Evolutionary conservation across 1,140 invertebrate genomes (phyloP), one percentile per base, ranked within the genome.

Genomic region (Agraylea sexmaculata): DNA sequence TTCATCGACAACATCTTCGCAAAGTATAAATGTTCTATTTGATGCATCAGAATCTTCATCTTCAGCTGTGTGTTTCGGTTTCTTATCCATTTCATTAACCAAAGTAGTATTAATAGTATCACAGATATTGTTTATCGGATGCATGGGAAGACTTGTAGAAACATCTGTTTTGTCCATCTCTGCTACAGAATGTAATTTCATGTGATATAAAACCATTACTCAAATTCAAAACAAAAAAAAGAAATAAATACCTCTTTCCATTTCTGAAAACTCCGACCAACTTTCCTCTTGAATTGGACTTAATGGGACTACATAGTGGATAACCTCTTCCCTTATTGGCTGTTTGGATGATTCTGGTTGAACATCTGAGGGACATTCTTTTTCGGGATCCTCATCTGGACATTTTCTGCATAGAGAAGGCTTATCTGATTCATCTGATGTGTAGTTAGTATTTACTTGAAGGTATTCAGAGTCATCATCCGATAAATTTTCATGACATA

Each of bases 251-350:
- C 46, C 39, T 49, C 40, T 49, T 17, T 36, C 42, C 11, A 45
- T 31, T 17, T 49, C 60, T 58, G 43, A 46, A 22, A 45, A 44
- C 22, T 42, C 47, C 8, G 47, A 49, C 47, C 67, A 68, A 30
- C 64, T 66, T 55, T 77, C 75, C 52, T 78, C 75, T n/a, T 74
- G 54, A 30, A 77, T 78, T 3, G 75, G 75, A 46, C 73, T 75
- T 10, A 78, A 51, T 3, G 70, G 71, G 61, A 28, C 33, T 3
- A 39, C 42, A n/a, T 75, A 75, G 53, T 61, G 64, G 16, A 59
- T 50, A 25, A 62, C 54, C 12, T 64, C 53, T 52, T 67, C 60
- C 45, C 55, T 49, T 35, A 37, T 37, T 10, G 23, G 21, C 36
- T 49, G 47, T 13, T 36, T 20, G 22, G 34, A 22, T 36, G 34